Percentiles rank a stretch among this genome's conserved stretches.
Conservation (phyloP, 2,113 vertebrate genomes). For the Parotia lawesii region DNA sequence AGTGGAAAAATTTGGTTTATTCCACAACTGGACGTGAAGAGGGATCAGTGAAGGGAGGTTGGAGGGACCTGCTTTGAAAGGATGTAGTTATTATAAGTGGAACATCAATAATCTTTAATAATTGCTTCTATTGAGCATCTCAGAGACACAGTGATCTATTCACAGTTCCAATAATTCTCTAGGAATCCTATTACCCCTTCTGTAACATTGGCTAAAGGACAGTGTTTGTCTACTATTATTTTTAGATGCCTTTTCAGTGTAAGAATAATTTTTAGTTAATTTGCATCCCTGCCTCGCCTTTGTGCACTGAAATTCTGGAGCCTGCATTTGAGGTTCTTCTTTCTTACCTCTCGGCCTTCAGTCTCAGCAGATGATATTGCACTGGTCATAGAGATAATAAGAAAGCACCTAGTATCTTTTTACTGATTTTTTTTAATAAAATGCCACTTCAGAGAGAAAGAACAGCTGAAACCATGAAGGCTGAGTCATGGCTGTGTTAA, state of each 20-base stretch:
- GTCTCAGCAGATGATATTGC: not conserved
- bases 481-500: not conserved
- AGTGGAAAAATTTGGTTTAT: not conserved
- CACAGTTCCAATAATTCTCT: not conserved
- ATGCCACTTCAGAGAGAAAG: not conserved
- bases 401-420: not conserved
- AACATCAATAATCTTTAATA: not conserved
- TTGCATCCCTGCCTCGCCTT: not conserved
- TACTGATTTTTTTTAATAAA: conserved; percentile 42
- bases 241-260: not conserved
- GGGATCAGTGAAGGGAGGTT: not conserved
- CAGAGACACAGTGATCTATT: not conserved
- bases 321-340: not conserved
- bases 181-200: not conserved
- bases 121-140: not conserved
- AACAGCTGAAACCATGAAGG: not conserved
- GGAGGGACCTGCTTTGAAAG: not conserved
- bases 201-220: not conserved
- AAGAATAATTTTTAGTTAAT: not conserved
- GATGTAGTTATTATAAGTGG: not conserved
- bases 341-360: not conserved
- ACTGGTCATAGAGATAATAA: not conserved
- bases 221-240: not conserved
- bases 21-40: not conserved
- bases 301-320: not conserved